Evolutionary conservation across 2,113 vertebrate species (phyloP).

Genomic region (Ptyas mucosa): DNA sequence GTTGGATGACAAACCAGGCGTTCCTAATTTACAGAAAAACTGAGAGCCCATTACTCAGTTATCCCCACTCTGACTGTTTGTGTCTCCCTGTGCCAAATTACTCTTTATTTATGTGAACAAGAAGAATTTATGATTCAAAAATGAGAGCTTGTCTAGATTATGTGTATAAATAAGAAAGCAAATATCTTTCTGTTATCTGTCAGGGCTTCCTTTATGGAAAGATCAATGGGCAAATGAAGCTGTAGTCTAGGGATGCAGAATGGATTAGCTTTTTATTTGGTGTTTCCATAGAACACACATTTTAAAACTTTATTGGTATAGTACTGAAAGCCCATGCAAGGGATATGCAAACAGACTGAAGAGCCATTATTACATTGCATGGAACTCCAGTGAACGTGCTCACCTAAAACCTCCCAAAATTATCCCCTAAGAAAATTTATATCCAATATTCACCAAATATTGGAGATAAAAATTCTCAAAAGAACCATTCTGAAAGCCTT

Average conservation of each 20-base stretch:
- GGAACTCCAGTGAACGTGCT: not conserved
- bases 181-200: conserved; percentile 42
- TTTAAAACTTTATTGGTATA: conserved; percentile 11
- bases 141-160: conserved; percentile 25
- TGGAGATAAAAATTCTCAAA: not conserved
- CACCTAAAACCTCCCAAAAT: not conserved
- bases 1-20: conserved; percentile 59
- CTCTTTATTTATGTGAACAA: conserved; percentile 48
- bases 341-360: conserved; percentile 18
- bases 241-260: not conserved
- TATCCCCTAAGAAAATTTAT: not conserved
- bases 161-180: conserved; percentile 7
- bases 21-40: conserved; percentile 65
- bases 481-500: not conserved
- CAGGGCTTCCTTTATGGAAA: conserved; percentile 22
- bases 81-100: conserved; percentile 50
- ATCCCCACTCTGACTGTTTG: not conserved
- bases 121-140: conserved; percentile 51
- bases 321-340: not conserved
- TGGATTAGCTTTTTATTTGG: conserved; percentile 3
- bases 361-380: not conserved
- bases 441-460: not conserved
- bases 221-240: conserved; percentile 2
- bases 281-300: not conserved
- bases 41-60: conserved; percentile 54